These are phyloP conservation scores for Panthera uncia DNA, from an alignment of 2,113 vertebrate genomes.

Conservation along the genomic window DNA sequence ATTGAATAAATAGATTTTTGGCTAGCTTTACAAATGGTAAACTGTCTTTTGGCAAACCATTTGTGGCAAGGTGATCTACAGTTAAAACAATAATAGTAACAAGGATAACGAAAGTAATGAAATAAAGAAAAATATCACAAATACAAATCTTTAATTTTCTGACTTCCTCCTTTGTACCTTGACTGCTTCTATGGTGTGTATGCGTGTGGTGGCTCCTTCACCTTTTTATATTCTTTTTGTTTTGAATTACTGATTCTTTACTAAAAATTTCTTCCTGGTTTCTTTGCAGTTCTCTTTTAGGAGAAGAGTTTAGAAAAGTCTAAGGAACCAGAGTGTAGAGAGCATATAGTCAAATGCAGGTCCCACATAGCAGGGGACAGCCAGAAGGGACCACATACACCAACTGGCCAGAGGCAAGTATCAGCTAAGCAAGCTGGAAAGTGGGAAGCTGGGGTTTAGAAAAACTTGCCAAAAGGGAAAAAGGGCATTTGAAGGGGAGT, in stretches of 20 bases:
- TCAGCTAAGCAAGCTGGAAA: background rate
- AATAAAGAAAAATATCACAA: background rate
- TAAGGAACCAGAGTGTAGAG: background rate
- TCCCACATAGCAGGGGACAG: background rate
- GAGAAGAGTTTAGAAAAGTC: background rate
- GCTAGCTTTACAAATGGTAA: background rate
- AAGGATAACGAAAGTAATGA: background rate
- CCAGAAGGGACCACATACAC: background rate
- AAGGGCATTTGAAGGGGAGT: background rate
- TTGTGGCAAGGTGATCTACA: background rate
- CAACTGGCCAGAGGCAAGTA: background rate
- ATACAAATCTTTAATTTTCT: background rate
- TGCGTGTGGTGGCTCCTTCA: background rate
- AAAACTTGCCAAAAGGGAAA: background rate
- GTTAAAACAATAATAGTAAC: background rate
- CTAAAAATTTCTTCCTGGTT: background rate
- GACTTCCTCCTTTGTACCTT: background rate
- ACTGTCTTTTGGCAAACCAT: background rate
- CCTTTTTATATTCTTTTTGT: background rate
- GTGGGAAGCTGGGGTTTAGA: background rate
- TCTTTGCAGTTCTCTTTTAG: background rate
- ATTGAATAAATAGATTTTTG: background rate
- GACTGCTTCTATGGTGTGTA: background rate
- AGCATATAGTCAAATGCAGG: background rate
- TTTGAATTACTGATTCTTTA: background rate